Conservation (phyloP, 1,140 invertebrate genomes). For the Marisa cornuarietis region DNA sequence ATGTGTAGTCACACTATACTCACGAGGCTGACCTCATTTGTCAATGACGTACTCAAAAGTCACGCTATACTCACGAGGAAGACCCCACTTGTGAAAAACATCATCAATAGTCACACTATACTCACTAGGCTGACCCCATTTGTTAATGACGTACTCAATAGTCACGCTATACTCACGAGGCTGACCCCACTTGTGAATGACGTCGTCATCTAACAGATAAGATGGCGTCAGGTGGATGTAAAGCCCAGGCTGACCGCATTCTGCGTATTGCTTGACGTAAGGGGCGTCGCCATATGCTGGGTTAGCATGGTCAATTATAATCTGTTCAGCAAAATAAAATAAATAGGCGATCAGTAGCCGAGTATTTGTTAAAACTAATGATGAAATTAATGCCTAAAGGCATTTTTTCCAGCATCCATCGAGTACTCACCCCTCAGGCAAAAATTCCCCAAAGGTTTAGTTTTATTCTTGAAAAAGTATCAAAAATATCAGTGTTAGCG, state of each 20-base stretch:
- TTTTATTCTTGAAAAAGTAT: no score
- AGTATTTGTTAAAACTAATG: no score
- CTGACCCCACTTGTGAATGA: constrained; percentile 34
- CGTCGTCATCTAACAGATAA: constrained; percentile 34
- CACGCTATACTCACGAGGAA: no score
- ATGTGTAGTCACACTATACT: background rate
- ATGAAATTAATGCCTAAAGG: no score
- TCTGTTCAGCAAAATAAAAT: background rate
- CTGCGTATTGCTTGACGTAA: constrained; percentile 43
- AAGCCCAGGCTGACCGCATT: constrained; percentile 40
- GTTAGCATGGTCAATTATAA: constrained; percentile 40
- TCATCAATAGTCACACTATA: no score
- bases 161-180: constrained; percentile 24
- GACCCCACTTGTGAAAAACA: no score
- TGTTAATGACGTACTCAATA: constrained; percentile 17
- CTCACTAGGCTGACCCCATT: constrained; percentile 37
- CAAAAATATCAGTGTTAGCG: no score
- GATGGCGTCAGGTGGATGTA: constrained; percentile 49
- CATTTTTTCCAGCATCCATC: no score
- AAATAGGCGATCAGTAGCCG: no score
- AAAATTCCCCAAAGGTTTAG: no score
- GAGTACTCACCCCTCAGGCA: no score
- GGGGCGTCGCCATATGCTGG: constrained; percentile 41
- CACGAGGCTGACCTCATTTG: constrained; percentile 35
- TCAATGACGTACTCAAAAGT: constrained; percentile 30